These are phyloP conservation scores for Rugalucina vietnamica DNA, from an alignment of 2,888 invertebrate genomes.

Conservation along the genomic window DNA sequence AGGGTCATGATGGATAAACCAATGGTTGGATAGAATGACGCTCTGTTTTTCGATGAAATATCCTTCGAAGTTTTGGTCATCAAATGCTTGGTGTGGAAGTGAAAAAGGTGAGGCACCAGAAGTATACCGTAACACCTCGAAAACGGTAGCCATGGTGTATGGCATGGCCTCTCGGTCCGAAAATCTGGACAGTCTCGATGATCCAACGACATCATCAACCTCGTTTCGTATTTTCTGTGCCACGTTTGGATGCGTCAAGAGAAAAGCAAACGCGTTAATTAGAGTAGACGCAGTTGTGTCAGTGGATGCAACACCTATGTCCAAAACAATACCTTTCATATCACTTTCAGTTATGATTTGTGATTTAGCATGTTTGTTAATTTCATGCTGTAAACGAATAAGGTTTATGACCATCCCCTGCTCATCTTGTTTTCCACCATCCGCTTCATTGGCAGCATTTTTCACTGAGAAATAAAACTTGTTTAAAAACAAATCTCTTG, in stretches of 20 bases:
- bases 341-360: neutral
- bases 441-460: neutral
- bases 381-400: neutral
- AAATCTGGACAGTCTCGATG: neutral
- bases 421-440: too few relatives aligned
- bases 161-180: neutral
- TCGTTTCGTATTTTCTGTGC: neutral
- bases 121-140: neutral
- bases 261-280: neutral
- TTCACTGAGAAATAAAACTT: neutral
- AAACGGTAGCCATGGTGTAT: neutral
- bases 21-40: constrained; percentile 33
- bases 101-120: neutral
- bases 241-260: neutral
- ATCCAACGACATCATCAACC: neutral
- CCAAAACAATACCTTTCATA: neutral
- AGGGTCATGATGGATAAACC: constrained; percentile 54
- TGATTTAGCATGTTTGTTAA: neutral
- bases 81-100: neutral
- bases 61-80: neutral
- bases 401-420: neutral
- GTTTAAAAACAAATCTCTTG: neutral
- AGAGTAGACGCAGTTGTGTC: neutral
- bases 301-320: neutral
- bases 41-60: neutral